Percentiles rank a stretch among this genome's conserved stretches.
Evolutionary conservation across 2,888 invertebrate species (phyloP).

Genomic region (Ditula angustiorana): DNA sequence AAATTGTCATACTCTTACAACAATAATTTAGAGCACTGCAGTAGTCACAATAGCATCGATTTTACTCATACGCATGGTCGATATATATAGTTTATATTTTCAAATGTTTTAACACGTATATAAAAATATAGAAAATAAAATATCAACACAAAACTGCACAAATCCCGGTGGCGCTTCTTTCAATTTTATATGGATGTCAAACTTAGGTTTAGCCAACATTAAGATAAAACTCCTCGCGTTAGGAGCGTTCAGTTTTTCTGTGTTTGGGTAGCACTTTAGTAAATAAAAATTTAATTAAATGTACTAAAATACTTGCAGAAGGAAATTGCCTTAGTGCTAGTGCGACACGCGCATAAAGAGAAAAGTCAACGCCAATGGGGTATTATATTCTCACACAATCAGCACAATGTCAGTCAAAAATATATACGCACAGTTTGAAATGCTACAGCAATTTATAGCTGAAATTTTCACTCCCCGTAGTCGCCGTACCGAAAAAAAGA

Average conservation of each 20-base stretch:
- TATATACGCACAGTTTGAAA: too few species aligned
- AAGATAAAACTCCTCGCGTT: slow-evolving; percentile 41
- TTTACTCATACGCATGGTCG: slow-evolving; percentile 9
- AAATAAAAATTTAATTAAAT: too few species aligned
- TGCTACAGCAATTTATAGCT: too few species aligned
- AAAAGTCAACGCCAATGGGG: too few species aligned
- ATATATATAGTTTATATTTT: slow-evolving; percentile 8
- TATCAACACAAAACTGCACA: slow-evolving; percentile 55
- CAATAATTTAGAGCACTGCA: slow-evolving; percentile 41
- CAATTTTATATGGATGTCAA: slow-evolving; percentile 72
- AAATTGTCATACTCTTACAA: slow-evolving; percentile 61
- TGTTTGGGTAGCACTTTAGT: too few species aligned
- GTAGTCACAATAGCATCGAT: slow-evolving; percentile 9
- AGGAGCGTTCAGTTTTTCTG: slow-evolving; percentile 21
- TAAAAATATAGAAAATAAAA: slow-evolving; percentile 26
- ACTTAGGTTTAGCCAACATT: slow-evolving; percentile 56
- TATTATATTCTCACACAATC: too few species aligned
- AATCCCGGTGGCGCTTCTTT: slow-evolving; percentile 81
- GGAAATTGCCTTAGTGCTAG: too few species aligned
- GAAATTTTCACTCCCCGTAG: too few species aligned
- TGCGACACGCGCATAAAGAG: too few species aligned
- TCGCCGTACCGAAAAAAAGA: too few species aligned
- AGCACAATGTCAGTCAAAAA: too few species aligned
- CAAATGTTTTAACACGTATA: slow-evolving; percentile 15
- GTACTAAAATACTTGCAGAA: too few species aligned